A percentile compares a stretch with the other conserved stretches of the same genome.
These are phyloP conservation scores for Halcyon leucocephala DNA, from an alignment of 2,797 vertebrate genomes.

Conservation along the genomic window DNA sequence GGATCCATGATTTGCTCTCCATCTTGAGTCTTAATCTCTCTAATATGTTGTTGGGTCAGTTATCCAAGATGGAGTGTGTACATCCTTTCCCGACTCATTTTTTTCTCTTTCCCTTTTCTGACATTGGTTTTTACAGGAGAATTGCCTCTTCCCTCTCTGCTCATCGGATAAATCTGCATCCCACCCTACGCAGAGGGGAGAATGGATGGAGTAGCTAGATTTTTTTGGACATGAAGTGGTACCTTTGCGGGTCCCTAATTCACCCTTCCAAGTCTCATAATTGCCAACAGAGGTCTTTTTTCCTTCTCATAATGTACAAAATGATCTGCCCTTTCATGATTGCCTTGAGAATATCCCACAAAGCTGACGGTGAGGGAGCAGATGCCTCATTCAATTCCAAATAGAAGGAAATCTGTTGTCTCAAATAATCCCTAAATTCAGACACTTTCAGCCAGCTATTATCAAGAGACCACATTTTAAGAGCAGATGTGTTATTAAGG, in stretches of 20 bases:
- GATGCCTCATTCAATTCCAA: conserved; percentile 85
- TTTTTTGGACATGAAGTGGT: conserved; percentile 58
- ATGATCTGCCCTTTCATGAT: conserved; percentile 84
- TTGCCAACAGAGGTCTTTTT: conserved; percentile 78
- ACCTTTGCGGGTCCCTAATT: conserved; percentile 69
- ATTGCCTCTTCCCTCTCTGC: neutral
- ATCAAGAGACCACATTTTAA: conserved; percentile 87
- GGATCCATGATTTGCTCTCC: conserved; percentile 34
- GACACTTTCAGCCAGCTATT: conserved; percentile 86
- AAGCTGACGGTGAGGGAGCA: conserved; percentile 82
- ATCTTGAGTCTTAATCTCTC: conserved; percentile 42
- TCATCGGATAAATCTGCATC: neutral
- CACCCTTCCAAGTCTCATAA: conserved; percentile 72
- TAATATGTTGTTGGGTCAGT: conserved; percentile 52
- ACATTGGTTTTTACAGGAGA: neutral
- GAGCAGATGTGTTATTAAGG: conserved; percentile 88
- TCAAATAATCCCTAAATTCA: conserved; percentile 88
- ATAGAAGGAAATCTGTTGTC: conserved; percentile 88
- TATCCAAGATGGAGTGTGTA: neutral
- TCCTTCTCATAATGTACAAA: conserved; percentile 77
- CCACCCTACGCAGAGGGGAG: neutral
- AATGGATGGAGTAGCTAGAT: conserved; percentile 12
- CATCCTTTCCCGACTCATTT: conserved; percentile 12
- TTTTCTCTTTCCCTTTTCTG: conserved; percentile 36
- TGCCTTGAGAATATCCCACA: conserved; percentile 82